A percentile compares a stretch with the other conserved stretches of the same genome.
phyloP scores from a whole-genome alignment of 2,888 invertebrate species.

The Philaethria dido region DNA sequence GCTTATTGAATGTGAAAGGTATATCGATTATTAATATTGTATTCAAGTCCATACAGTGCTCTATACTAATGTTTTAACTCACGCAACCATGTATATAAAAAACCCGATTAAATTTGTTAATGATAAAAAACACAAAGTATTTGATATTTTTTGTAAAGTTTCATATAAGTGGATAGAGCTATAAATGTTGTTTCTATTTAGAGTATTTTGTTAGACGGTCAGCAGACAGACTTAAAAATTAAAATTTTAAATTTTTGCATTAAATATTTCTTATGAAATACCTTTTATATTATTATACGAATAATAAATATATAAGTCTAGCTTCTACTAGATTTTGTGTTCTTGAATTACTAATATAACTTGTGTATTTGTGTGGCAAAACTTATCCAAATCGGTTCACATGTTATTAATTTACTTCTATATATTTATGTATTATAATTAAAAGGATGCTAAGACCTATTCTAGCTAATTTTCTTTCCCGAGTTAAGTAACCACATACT shows the following conservation, averaged over 20 bases:
- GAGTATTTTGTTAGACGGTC: neutral
- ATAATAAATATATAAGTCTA: neutral
- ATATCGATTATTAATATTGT: constrained; percentile 3
- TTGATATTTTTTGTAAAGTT: neutral
- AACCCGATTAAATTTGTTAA: neutral
- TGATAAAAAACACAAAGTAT: neutral
- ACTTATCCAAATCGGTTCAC: too few species aligned
- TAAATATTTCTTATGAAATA: too few species aligned
- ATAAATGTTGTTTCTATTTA: neutral
- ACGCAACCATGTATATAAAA: constrained; percentile 11
- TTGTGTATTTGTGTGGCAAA: too few species aligned
- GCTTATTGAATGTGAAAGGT: constrained; percentile 18
- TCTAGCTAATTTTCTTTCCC: neutral
- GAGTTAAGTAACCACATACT: neutral
- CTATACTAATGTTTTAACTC: constrained; percentile 12
- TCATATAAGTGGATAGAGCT: neutral
- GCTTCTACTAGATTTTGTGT: too few species aligned
- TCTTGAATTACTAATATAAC: too few species aligned
- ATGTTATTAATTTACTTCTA: neutral
- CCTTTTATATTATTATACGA: too few species aligned
- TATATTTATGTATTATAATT: neutral
- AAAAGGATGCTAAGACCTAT: neutral
- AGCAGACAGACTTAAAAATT: too few species aligned
- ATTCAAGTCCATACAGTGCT: neutral
- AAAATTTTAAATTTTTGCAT: too few species aligned